Percentiles rank a stretch among this genome's conserved stretches.
Conservation (phyloP, 2,888 invertebrate species). For the Eupithecia subumbrata region DNA sequence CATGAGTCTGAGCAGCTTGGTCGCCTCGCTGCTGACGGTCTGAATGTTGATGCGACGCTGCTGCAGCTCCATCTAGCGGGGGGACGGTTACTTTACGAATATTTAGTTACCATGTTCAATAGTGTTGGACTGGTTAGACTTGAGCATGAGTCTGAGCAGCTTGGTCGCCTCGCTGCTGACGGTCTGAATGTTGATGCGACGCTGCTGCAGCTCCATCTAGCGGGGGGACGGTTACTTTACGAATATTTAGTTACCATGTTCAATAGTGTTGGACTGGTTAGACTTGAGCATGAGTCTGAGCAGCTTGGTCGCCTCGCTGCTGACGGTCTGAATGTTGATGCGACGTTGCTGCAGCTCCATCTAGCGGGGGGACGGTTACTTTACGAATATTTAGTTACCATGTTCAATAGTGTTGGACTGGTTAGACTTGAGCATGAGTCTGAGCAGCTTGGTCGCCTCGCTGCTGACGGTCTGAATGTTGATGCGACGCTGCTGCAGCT, state of each 20-base stretch:
- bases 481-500: conserved; percentile 73
- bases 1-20: conserved; percentile 73
- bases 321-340: conserved; percentile 72
- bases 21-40: conserved; percentile 77
- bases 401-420: conserved; percentile 76
- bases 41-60: conserved; percentile 72
- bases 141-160: conserved; percentile 73
- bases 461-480: conserved; percentile 76
- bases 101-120: conserved; percentile 70
- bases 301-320: conserved; percentile 75
- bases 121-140: conserved; percentile 75
- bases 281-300: conserved; percentile 76
- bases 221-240: neutral
- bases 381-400: conserved; percentile 56
- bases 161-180: conserved; percentile 78
- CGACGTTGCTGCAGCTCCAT: conserved; percentile 75
- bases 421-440: conserved; percentile 76
- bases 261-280: conserved; percentile 74
- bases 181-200: conserved; percentile 70
- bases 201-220: conserved; percentile 77
- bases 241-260: conserved; percentile 67
- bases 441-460: conserved; percentile 72
- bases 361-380: conserved; percentile 46
- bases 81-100: neutral
- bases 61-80: conserved; percentile 72